These are phyloP conservation scores for Siniperca chuatsi DNA, from an alignment of 2,113 vertebrate species.

Conservation along the genomic window DNA sequence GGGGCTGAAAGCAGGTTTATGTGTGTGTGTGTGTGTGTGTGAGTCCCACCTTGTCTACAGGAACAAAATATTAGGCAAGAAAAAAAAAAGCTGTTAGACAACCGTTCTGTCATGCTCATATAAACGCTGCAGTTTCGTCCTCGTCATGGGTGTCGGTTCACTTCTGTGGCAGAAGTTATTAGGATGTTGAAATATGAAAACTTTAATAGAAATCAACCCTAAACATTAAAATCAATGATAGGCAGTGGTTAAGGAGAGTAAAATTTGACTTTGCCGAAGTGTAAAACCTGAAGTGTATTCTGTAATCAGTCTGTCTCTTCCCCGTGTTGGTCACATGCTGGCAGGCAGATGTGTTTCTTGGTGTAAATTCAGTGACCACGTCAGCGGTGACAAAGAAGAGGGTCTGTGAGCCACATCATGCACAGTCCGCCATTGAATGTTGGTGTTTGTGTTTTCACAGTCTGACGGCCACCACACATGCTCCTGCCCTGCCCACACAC, in stretches of 20 bases:
- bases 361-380: not conserved
- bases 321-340: not conserved
- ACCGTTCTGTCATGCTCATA: conserved; percentile 51
- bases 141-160: conserved; percentile 20
- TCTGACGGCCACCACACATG: conserved; percentile 95
- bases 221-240: conserved; percentile 5
- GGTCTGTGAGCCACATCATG: not conserved
- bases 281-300: conserved; percentile 26
- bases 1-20: conserved; percentile 48
- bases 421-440: not conserved
- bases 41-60: conserved; percentile 24
- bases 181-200: conserved; percentile 12
- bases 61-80: conserved; percentile 40
- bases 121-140: conserved; percentile 41
- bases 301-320: conserved; percentile 3
- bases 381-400: not conserved
- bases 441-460: conserved; percentile 77
- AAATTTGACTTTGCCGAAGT: not conserved
- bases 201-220: conserved; percentile 10
- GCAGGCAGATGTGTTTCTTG: not conserved
- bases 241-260: not conserved
- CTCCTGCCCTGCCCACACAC: conserved; percentile 95
- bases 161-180: conserved; percentile 13
- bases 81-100: conserved; percentile 23
- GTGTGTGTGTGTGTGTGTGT: conserved; percentile 21